Conservation (phyloP, 2,888 invertebrate genomes). For the Notocelia uddmanniana region DNA sequence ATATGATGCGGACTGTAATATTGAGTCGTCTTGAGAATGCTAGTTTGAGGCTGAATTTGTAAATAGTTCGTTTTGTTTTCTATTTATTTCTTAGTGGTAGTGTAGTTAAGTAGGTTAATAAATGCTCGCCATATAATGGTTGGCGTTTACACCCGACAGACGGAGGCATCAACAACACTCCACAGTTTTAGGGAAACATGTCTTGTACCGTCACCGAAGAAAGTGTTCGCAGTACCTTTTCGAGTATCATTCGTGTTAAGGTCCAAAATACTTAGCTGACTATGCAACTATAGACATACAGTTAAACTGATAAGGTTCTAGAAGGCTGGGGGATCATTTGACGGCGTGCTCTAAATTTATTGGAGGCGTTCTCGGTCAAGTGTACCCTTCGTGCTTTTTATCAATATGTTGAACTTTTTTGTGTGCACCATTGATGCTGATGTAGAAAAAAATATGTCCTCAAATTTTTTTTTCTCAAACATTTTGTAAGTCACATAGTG, state of each 20-base stretch:
- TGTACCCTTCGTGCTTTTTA: too few species aligned
- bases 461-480: too few species aligned
- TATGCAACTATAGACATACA: not conserved
- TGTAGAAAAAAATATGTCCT: too few species aligned
- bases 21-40: conserved; percentile 9
- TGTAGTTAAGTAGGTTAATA: conserved; percentile 57
- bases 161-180: not conserved
- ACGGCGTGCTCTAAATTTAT: not conserved
- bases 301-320: not conserved
- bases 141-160: conserved; percentile 17
- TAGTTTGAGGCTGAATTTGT: conserved; percentile 74
- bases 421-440: too few species aligned
- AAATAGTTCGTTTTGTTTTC: conserved; percentile 71
- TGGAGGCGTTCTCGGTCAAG: too few species aligned
- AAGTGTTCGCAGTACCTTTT: too few species aligned
- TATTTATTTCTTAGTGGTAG: conserved; percentile 71
- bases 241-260: too few species aligned
- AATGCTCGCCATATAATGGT: conserved; percentile 70
- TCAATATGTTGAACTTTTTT: too few species aligned
- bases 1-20: not conserved
- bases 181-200: not conserved
- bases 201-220: not conserved
- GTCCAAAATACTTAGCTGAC: too few species aligned
- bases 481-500: too few species aligned
- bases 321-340: not conserved